Conservation (phyloP, 2,797 vertebrate genomes). For the Ceryle rudis region DNA sequence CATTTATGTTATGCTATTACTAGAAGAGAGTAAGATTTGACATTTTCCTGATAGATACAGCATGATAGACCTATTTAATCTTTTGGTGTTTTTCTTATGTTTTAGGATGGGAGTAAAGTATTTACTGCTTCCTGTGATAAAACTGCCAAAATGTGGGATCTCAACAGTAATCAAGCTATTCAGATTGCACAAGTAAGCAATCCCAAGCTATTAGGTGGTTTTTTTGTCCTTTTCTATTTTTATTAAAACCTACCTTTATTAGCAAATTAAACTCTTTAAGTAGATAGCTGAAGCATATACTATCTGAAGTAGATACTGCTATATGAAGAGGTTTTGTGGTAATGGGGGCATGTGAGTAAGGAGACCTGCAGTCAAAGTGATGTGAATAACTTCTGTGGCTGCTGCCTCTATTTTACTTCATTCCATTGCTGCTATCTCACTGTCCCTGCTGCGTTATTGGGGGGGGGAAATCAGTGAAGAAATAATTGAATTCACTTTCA, state of each 20-base stretch:
- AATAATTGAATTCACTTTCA: background rate
- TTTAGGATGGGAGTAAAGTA: constrained; percentile 97
- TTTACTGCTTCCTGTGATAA: constrained; percentile 99
- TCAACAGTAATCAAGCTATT: constrained; percentile 98
- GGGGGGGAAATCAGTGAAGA: background rate
- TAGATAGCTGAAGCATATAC: background rate
- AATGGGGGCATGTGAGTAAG: background rate
- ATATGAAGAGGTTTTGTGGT: background rate
- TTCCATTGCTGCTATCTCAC: background rate
- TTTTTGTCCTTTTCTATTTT: background rate
- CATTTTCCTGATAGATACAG: background rate
- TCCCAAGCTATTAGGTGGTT: background rate
- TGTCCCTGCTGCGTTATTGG: background rate
- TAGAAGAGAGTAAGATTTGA: background rate
- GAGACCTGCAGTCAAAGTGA: background rate
- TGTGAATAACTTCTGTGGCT: background rate
- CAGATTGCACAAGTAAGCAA: constrained; percentile 97
- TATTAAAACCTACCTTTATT: background rate
- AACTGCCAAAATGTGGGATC: constrained; percentile 99
- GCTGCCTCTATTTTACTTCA: background rate
- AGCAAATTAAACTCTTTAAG: background rate
- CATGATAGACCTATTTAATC: background rate
- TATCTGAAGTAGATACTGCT: background rate
- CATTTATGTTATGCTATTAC: background rate
- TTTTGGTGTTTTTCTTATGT: background rate